Evolutionary conservation across 1,140 invertebrate species (phyloP), one percentile per base, ranked within the genome.

Genomic region (Globodera ellingtonae): DNA sequence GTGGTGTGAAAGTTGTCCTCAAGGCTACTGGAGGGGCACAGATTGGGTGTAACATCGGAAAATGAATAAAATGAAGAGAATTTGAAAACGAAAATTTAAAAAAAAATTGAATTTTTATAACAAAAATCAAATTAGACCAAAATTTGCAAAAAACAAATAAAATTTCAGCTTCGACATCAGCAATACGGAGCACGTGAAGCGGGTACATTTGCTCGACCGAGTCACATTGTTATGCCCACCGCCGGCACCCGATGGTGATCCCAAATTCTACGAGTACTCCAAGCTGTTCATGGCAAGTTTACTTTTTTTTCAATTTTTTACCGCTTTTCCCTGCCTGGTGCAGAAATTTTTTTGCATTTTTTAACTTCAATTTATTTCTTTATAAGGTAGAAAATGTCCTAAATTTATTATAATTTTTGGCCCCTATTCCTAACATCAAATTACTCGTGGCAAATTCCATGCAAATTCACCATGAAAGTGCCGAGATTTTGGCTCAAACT

Each of bases 181-280:
- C 48, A 86, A 86, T 75, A 86, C 85, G 21, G 86, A 86, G 35
- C 86, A 86, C 66, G 85, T 86, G 9, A 86, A 87, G 80, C 67
- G 59, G 47, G 86, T 86, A 9, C 66, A 78, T 59, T 78, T 86
- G 18, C 72, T 86, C 46, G 85, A 86, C 74, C 83, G 85, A n/a
- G 85, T 86, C 44, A 86, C 84, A 24, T 75, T 86, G 59, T 44
- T 86, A 24, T 86, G 85, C 69, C 85, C 85, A n/a, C 84, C 82
- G 62, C 85, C 85, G 15, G 35, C 75, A 52, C 21, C 13, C 7
- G 24, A 67, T 6, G 73, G 15, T 8, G n/a, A 75, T 52, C 15
- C 59, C 13, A 44, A 46, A 24, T 72, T 74, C 4, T 86, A 86
- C 79, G 85, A 86, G 72, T 85, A 75, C 59, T 85, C 85, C 69